Evolutionary conservation across 2,797 vertebrate genomes (phyloP).

Genomic region (Anabacerthia variegaticeps): DNA sequence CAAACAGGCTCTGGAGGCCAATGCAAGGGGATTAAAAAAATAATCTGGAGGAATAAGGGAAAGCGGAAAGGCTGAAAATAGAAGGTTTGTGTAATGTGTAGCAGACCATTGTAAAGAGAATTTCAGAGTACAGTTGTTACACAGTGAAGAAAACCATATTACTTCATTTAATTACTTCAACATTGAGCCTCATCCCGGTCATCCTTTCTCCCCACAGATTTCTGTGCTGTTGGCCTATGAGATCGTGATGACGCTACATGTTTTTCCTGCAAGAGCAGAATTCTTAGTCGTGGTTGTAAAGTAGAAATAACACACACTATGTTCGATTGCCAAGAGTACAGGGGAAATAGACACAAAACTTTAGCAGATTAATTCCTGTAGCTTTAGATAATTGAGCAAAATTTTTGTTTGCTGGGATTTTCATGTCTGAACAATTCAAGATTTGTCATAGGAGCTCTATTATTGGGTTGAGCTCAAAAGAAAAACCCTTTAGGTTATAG

Average conservation of each 20-base stretch:
- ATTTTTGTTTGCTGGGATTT: neutral
- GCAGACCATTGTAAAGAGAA: neutral
- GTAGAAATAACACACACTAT: neutral
- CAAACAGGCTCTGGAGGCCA: conserved; percentile 79
- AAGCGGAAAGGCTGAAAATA: conserved; percentile 44
- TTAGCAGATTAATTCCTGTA: neutral
- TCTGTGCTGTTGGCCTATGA: neutral
- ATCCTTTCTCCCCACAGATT: neutral
- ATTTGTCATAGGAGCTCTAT: neutral
- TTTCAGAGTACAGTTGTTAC: neutral
- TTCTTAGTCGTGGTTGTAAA: neutral
- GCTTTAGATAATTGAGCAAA: neutral
- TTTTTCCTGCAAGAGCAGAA: neutral
- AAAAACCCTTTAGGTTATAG: neutral
- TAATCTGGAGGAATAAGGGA: conserved; percentile 60
- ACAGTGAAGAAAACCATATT: neutral
- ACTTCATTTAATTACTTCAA: conserved; percentile 30
- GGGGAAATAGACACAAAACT: neutral
- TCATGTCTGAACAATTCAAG: neutral
- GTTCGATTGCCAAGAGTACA: neutral
- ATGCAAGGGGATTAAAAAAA: conserved; percentile 69
- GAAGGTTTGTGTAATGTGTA: neutral
- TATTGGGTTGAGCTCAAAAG: neutral
- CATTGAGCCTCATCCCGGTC: neutral
- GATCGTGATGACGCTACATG: neutral